Base-by-base conservation (phyloP, 1,140 invertebrate genomes). In the Zaprionus vittiger region DNA sequence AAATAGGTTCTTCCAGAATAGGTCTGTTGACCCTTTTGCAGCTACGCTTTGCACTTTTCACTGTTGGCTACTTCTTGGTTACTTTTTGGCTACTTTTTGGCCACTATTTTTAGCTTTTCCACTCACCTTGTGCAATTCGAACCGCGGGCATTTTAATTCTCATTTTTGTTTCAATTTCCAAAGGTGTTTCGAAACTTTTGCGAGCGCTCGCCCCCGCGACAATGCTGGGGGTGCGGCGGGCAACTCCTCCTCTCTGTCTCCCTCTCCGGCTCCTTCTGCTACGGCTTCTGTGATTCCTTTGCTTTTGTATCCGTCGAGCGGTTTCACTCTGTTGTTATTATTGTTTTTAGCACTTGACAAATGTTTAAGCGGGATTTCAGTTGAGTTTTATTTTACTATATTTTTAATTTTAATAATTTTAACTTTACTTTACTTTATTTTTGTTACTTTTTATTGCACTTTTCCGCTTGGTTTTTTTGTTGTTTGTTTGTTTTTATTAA, bases 131-230 rank as follows among this genome's bases (percentile, higher is more conserved):
- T 93, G 97, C 96, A 95, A 98, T 98, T 94, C 97, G 95, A 94
- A 97, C 96, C 93, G 97, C 97, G 93, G 97, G 97, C 97, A 98
- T 98, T 96, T 98, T 98, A 95, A 98, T 97, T 97, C 97, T 97
- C 97, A 98, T 98, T 95, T 96, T 97, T 96, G 86, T 90, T 82
- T 77, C 91, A 83, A 80, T 81, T 91, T 87, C 87, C 87, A 66
- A 86, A 72, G 77, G 77, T 73, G 67, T 77, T 90, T 81, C 57
- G 59, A 76, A 84, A 77, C 82, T 90, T 79, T 72, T 26, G 47
- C 79, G 77, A 72, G 75, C 64, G 72, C 77, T 54, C 70, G 79
- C 84, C 81, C 84, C 66, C 52, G 47, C 67, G 64, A 68, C 69
- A 72, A 72, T 72, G 37, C 41, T 47, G 78, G 82, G 70, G 70